Percentiles rank a stretch among this genome's conserved stretches.
phyloP scores from a whole-genome alignment of 35 echinoderm and acorn worm genomes.

The Patiria miniata region DNA sequence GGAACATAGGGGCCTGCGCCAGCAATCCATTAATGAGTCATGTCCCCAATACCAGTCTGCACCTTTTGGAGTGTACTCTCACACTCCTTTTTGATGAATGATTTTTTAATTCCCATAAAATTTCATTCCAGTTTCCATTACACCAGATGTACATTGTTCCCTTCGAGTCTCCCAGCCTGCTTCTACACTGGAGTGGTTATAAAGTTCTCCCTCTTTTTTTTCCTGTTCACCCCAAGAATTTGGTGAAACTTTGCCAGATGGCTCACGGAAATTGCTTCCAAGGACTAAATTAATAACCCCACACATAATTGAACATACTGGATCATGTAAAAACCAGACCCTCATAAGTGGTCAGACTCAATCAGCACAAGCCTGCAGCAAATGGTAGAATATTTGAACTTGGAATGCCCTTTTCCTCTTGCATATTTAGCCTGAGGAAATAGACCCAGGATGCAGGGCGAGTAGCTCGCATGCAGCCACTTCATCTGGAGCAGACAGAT shows the following conservation, averaged over 20 bases:
- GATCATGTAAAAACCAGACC: constrained; percentile 16
- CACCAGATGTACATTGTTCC: too few relatives aligned
- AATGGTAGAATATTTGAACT: constrained; percentile 22
- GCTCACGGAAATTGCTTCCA: constrained; percentile 16
- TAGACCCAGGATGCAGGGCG: too few relatives aligned
- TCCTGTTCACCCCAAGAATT: background rate
- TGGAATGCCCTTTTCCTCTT: background rate
- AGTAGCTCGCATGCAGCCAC: too few relatives aligned
- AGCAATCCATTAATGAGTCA: too few relatives aligned
- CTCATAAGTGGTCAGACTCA: background rate
- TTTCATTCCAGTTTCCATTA: too few relatives aligned
- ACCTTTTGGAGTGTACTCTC: too few relatives aligned
- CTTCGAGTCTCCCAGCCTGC: too few relatives aligned
- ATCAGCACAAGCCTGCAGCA: background rate
- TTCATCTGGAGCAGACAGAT: too few relatives aligned
- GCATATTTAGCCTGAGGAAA: background rate
- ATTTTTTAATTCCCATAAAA: too few relatives aligned
- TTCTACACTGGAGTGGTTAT: background rate
- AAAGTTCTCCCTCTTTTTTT: background rate
- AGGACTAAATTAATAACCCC: constrained; percentile 26
- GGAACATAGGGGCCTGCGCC: background rate
- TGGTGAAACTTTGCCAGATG: constrained; percentile 25
- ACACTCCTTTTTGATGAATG: too few relatives aligned
- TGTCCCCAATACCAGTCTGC: too few relatives aligned
- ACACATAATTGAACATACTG: constrained; percentile 15